phyloP scores from a whole-genome alignment of 2,888 invertebrate species.

The Podotricha telesiphe region DNA sequence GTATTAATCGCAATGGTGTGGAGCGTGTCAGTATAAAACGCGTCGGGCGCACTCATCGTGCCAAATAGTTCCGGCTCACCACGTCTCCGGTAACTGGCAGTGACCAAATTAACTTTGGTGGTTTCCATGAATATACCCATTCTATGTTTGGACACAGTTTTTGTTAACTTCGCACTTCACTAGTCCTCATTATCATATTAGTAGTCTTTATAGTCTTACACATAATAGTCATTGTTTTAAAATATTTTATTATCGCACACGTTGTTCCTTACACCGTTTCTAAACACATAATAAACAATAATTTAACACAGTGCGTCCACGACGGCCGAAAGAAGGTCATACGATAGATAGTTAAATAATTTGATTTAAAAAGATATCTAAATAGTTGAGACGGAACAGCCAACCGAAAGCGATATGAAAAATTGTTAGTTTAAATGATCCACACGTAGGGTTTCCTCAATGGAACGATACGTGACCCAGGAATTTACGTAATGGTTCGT shows the following conservation, averaged over 20 bases:
- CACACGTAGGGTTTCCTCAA: slow-evolving; percentile 41
- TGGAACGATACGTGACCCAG: slow-evolving; percentile 43
- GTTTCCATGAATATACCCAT: slow-evolving; percentile 82
- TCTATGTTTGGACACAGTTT: slow-evolving; percentile 65
- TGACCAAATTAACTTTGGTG: slow-evolving; percentile 74
- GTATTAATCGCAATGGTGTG: slow-evolving; percentile 75
- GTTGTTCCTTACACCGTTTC: not conserved
- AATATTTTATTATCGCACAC: not conserved
- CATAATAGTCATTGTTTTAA: slow-evolving; percentile 18
- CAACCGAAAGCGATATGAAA: slow-evolving; percentile 21
- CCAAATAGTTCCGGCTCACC: slow-evolving; percentile 63
- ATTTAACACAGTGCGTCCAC: slow-evolving; percentile 52
- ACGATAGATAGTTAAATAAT: slow-evolving; percentile 1
- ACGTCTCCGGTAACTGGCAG: slow-evolving; percentile 65
- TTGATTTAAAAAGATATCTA: slow-evolving; percentile 13
- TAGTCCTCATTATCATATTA: slow-evolving; percentile 54
- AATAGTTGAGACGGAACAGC: slow-evolving; percentile 13
- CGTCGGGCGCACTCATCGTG: slow-evolving; percentile 69
- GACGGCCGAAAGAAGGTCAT: slow-evolving; percentile 38
- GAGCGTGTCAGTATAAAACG: slow-evolving; percentile 64
- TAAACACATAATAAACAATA: not conserved
- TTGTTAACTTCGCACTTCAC: slow-evolving; percentile 56
- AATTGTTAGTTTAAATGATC: slow-evolving; percentile 13
- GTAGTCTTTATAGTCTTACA: slow-evolving; percentile 22
- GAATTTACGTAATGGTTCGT: slow-evolving; percentile 45